Conservation (phyloP, 37 sponge, comb jelly and placozoan genomes). For the Agelas oroides region DNA sequence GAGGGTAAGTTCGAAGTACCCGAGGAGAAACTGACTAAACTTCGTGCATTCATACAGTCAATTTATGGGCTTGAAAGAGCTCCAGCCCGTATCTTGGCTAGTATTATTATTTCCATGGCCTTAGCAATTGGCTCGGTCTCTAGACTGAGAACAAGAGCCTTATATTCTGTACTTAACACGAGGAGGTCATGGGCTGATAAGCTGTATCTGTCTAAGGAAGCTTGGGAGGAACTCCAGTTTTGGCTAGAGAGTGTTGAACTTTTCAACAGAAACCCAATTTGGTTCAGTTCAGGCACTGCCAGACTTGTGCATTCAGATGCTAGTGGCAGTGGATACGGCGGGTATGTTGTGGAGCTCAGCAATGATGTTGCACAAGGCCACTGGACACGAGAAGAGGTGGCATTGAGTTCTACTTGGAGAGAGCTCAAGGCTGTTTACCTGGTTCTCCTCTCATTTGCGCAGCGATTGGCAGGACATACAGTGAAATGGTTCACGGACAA, state of each 20-base stretch:
- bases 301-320: slow-evolving; percentile 42
- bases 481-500: slow-evolving; percentile 39
- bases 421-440: slow-evolving; percentile 26
- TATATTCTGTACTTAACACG: background rate
- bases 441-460: slow-evolving; percentile 14
- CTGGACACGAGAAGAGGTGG: background rate
- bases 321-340: slow-evolving; percentile 17
- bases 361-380: background rate
- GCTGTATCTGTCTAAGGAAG: background rate
- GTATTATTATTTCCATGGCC: background rate
- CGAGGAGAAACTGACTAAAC: background rate
- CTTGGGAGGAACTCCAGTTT: slow-evolving; percentile 11
- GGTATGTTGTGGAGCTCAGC: slow-evolving; percentile 18
- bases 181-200: background rate
- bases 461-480: background rate
- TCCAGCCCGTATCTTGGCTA: background rate
- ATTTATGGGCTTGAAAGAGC: background rate
- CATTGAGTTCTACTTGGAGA: background rate
- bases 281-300: background rate
- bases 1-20: background rate
- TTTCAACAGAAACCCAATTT: slow-evolving; percentile 13
- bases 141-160: background rate
- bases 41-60: background rate
- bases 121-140: background rate
- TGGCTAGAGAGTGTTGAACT: background rate